phyloP scores from a whole-genome alignment of 2,113 vertebrate genomes.

The Craseonycteris thonglongyai region DNA sequence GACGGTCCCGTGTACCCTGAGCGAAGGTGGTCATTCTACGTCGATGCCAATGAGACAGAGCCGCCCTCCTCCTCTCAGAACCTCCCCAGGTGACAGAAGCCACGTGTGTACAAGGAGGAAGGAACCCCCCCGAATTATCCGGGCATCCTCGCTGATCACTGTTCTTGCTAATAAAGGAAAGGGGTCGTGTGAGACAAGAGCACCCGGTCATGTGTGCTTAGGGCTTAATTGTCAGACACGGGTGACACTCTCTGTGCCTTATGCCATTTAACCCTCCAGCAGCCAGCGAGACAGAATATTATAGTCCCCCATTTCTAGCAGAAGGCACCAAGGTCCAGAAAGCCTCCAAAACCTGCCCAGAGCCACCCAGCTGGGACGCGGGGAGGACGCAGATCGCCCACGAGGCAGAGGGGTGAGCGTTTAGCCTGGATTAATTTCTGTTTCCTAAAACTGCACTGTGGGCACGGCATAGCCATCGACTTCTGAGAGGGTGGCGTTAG shows the following conservation, averaged over 20 bases:
- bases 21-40: neutral
- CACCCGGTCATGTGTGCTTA: neutral
- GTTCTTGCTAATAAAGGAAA: accelerated
- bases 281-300: accelerated
- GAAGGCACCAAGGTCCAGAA: neutral
- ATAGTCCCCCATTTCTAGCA: neutral
- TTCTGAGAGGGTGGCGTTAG: slow-evolving; percentile 60
- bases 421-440: neutral
- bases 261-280: accelerated
- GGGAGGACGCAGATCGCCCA: accelerated
- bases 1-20: accelerated
- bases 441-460: neutral
- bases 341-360: accelerated
- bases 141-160: accelerated
- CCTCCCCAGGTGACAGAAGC: neutral
- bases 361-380: accelerated
- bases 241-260: accelerated
- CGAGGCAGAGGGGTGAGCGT: accelerated
- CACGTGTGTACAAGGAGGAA: neutral
- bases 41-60: neutral
- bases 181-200: accelerated
- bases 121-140: slow-evolving; percentile 7
- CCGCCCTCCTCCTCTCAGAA: neutral
- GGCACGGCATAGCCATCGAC: slow-evolving; percentile 20
- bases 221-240: neutral